Evolutionary conservation across 2,113 vertebrate genomes (phyloP), one percentile per base, ranked within the genome.

Genomic region (Jaculus jaculus): DNA sequence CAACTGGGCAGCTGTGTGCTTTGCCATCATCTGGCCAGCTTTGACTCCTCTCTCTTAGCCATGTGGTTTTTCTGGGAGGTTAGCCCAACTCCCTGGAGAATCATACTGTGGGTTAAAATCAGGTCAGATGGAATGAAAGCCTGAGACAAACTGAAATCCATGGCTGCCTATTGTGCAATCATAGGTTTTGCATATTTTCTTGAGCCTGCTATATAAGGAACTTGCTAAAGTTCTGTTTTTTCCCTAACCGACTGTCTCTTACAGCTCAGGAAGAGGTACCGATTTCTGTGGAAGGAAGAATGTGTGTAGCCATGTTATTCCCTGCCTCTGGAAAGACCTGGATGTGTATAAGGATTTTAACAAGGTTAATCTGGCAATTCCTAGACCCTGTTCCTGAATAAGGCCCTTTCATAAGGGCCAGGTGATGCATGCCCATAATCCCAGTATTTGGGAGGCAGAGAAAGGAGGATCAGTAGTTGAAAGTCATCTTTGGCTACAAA

Each of bases 161-260:
- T 47, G 20, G 30, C 47, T 8, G n/a, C 91, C 15, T 86, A 3
- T 60, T 39, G 96, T 12, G 28, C 60, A 75, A 42, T 77, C 32
- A 39, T n/a, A 85, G 42, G 78, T 37, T 78, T 93, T 87, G 60
- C 65, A 81, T 84, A 32, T 65, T 86, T 63, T 90, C 16, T 90
- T 86, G 34, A 69, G 16, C 8, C 28, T 61, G 47, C 20, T 87
- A 24, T 80, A 15, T 72, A 17, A 72, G 28, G 51, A 85, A 18
- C 21, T 88, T 54, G 65, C 32, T 65, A 63, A 61, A 54, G 3
- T 24, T 32, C 11, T 73, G 16, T 42, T 87, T 85, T 77, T 92
- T 3, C 87, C 26, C 81, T 74, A 65, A 34, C 34, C 34, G 84
- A 58, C 30, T 24, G 54, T 68, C 69, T 81, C 9, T 71, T 73